Evolutionary conservation across 2,797 vertebrate species (phyloP), one percentile per base, ranked within the genome.

Genomic region (Mus spretus): DNA sequence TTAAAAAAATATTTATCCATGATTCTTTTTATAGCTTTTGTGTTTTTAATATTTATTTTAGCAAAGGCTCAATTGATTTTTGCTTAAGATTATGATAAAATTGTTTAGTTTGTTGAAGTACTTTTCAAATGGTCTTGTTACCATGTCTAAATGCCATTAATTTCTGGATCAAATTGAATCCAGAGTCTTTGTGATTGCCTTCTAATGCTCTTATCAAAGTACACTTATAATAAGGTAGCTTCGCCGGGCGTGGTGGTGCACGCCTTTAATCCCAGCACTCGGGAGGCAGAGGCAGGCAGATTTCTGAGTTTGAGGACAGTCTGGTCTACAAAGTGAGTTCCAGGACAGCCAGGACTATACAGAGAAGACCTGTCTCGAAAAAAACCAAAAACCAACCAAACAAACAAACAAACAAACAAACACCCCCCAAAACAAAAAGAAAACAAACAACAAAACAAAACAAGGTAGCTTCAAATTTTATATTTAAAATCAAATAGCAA

Each of bases 31-130:
- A 96, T 17, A 91, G 78, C 19, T 95, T 92, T 59, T 91, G 31
- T 81, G 40, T 92, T 95, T 93, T 79, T 59, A 92, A 96, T 77
- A 11, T 22, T 89, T 86, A 82, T 95, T 94, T 96, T 82, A 95
- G 84, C 40, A 94, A 94, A 94, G 37, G 65, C 82, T 83, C 55
- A 93, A 88, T 17, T 93, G 28, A 86, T 85, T 84, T 82, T 92
- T 53, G 59, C 94, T n/a, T 74, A 83, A 95, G 47, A 90, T 44
- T 65, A 92, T 34, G 4, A 92, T 53, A 94, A 90, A 34, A 85
- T 8, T 11, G 9, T 90, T 93, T 81, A 93, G n/a, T 63, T 78
- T 92, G 40, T 70, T 94, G 50, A 90, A 28, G 1, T 70, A 93
- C 78, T 34, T 93, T 96, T 93, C 28, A 72, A 40, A 91, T 90